A percentile compares a stretch with the other conserved stretches of the same genome.
Conservation (phyloP, 2,113 vertebrate species). For the Lontra canadensis region DNA sequence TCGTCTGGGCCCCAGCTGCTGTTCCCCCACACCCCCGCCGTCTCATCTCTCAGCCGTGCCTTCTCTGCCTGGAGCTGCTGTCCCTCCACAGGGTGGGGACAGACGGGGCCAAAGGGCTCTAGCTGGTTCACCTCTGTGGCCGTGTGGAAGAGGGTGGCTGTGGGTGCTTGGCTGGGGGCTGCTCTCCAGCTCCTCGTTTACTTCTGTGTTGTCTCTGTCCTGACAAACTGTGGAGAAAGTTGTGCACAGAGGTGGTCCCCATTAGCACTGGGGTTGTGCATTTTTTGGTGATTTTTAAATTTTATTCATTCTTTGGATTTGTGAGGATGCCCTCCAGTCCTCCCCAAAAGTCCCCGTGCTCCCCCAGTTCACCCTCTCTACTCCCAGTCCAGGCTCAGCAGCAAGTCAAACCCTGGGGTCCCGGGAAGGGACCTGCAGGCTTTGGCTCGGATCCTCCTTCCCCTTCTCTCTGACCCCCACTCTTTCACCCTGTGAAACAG, state of each 20-base stretch:
- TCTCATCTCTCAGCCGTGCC: too few relatives aligned
- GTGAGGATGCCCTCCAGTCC: not conserved
- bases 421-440: not conserved
- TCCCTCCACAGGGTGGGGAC: accelerated
- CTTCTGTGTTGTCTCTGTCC: not conserved
- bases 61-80: not conserved
- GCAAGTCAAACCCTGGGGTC: not conserved
- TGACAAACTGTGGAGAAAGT: not conserved
- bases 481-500: not conserved
- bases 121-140: not conserved
- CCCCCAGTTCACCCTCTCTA: not conserved
- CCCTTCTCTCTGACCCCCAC: not conserved
- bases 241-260: not conserved
- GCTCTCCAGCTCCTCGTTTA: not conserved
- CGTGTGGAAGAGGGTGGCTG: not conserved
- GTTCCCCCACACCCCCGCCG: not conserved
- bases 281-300: not conserved
- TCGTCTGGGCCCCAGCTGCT: not conserved
- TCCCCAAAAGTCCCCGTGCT: not conserved
- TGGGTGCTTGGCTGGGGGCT: not conserved
- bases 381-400: not conserved
- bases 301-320: not conserved
- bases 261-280: not conserved
- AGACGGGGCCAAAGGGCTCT: not conserved
- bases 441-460: not conserved